Evolutionary conservation across 2,797 vertebrate species (phyloP).

Genomic region (Semotilus atromaculatus): DNA sequence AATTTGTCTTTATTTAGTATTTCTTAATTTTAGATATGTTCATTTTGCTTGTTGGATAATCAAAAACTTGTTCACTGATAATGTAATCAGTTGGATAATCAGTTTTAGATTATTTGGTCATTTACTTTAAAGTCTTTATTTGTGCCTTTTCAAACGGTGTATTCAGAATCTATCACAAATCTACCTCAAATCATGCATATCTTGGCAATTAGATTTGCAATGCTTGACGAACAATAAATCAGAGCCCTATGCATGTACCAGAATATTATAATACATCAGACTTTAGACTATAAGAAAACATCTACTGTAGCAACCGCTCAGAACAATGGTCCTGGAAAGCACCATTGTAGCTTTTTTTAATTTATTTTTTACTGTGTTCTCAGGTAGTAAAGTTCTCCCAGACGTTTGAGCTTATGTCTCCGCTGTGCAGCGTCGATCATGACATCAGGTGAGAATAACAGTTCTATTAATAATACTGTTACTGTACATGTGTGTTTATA

Average conservation of each 20-base stretch:
- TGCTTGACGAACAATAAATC: background rate
- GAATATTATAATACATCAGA: background rate
- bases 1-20: too few species aligned
- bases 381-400: constrained; percentile 99
- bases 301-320: background rate
- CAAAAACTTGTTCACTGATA: too few species aligned
- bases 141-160: too few species aligned
- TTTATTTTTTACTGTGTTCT: background rate
- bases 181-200: background rate
- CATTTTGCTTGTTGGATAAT: too few species aligned
- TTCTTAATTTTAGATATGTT: too few species aligned
- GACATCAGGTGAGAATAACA: constrained; percentile 86
- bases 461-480: background rate
- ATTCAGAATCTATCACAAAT: too few species aligned
- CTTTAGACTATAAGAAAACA: background rate
- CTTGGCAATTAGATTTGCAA: background rate
- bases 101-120: too few species aligned
- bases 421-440: constrained; percentile 92
- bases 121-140: too few species aligned
- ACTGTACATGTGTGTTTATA: background rate
- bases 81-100: too few species aligned
- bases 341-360: too few species aligned
- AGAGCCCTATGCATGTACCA: background rate
- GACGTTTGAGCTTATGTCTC: constrained; percentile 96
- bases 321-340: background rate